phyloP scores from a whole-genome alignment of 2,888 invertebrate species.

The Myopa tessellatipennis region DNA sequence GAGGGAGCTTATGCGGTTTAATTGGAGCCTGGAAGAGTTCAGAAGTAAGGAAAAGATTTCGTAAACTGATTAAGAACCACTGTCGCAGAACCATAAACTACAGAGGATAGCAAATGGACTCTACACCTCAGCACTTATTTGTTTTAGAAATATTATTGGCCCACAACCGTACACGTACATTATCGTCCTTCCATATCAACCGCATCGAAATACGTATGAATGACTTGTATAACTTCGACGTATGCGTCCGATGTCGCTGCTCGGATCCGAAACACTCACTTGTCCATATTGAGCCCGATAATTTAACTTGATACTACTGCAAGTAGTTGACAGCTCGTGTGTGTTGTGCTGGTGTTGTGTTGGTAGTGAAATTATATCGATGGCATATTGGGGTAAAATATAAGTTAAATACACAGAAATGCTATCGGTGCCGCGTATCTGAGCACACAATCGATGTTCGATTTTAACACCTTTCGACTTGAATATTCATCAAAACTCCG shows the following conservation, averaged over 20 bases:
- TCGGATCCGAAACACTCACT: too few species aligned
- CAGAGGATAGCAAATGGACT: not conserved
- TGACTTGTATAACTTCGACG: not conserved
- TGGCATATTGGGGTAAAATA: not conserved
- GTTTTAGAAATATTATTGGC: not conserved
- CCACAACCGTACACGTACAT: constrained; percentile 9
- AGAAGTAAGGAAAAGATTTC: not conserved
- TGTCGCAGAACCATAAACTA: not conserved
- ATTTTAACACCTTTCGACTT: constrained; percentile 50
- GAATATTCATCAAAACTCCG: constrained; percentile 47
- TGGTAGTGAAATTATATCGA: constrained; percentile 11
- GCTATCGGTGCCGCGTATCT: constrained; percentile 52
- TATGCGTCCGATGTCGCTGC: not conserved
- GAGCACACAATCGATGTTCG: constrained; percentile 44
- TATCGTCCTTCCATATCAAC: constrained; percentile 49
- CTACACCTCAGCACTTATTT: not conserved
- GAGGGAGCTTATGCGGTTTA: too few species aligned
- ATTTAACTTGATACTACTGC: too few species aligned
- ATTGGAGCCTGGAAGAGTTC: too few species aligned
- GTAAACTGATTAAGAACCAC: constrained; percentile 18
- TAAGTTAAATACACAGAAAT: constrained; percentile 40
- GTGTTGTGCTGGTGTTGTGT: constrained; percentile 31
- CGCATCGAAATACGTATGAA: constrained; percentile 8
- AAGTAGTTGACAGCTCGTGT: too few species aligned
- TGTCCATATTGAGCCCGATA: too few species aligned